These are phyloP conservation scores for Glaucomys volans DNA, from an alignment of 2,113 vertebrate species.

Conservation along the genomic window DNA sequence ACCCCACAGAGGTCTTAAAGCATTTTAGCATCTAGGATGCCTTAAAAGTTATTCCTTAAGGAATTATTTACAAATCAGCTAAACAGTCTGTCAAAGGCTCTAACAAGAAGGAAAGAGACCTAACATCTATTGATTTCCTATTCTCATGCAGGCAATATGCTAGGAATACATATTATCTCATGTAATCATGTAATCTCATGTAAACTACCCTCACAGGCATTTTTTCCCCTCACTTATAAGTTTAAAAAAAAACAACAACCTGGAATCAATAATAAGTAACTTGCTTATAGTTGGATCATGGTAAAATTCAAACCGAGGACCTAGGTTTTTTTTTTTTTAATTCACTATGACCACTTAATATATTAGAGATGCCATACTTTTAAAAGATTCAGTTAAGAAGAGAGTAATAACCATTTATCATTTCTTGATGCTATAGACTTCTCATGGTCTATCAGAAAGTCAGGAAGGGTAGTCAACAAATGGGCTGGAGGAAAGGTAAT, in stretches of 20 bases:
- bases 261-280: not conserved
- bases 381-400: conserved; percentile 27
- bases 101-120: conserved; percentile 12
- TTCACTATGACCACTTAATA: not conserved
- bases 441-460: not conserved
- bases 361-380: conserved; percentile 20
- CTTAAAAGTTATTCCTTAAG: conserved; percentile 1
- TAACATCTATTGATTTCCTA: not conserved
- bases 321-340: not conserved
- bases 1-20: conserved; percentile 18
- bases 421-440: not conserved
- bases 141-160: not conserved
- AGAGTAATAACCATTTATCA: not conserved
- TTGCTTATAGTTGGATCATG: not conserved
- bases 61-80: conserved; percentile 31
- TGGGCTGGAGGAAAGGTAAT: not conserved
- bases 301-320: conserved; percentile 42
- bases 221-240: not conserved
- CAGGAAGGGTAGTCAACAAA: not conserved
- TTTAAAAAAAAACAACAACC: not conserved
- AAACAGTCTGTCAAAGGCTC: conserved; percentile 37
- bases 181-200: not conserved
- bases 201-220: not conserved
- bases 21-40: not conserved
- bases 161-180: conserved; percentile 32